Evolutionary conservation across 2,888 invertebrate species (phyloP), one percentile per base, ranked within the genome.

Genomic region (Ectemnius continuus): DNA sequence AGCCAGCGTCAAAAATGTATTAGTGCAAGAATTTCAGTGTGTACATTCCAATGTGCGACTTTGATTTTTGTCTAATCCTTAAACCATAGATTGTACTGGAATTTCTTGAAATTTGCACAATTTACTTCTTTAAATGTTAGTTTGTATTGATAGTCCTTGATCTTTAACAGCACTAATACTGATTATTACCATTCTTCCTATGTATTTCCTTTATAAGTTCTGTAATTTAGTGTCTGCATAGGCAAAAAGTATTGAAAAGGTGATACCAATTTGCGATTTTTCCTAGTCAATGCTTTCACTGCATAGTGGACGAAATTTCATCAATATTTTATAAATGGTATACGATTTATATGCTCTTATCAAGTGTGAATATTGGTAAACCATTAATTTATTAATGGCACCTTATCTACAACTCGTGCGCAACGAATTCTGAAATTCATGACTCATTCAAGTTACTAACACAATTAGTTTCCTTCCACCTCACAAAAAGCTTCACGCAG

Each of bases 231-330:
- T 36, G 13, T 61, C 18, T 23, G 23, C 23, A 23, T 23, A 23
- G 23, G 23, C 23, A 23, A 23, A 23, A 23, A 23, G 23, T 3
- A 23, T 23, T 23, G 23, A 23, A 3, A 23, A 23, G 23, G 23
- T 2, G 23, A 2, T 23, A 23, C 23, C 23, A 23, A 23, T 23
- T 3, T 23, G 23, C 23, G 23, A 23, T 23, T 23, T 23, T 23
- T 23, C 23, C 23, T 23, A 23, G 23, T 23, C 23, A 56, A 67
- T 28, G 5, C 66, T 58, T 68, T 20, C 52, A 57, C 5, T 36
- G 63, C 60, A 64, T 58, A 45, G 65, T 77, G 66, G 73, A 73
- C 69, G 58, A 67, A 64, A 61, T 62, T 76, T 58, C 61, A 52
- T 69, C 46, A 18, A 52, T 58, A 67, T 67, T 63, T 11, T 28